Evolutionary conservation across 2,888 invertebrate species (phyloP), one percentile per base, ranked within the genome.

Genomic region (Poecilobothrus nobilitatus): DNA sequence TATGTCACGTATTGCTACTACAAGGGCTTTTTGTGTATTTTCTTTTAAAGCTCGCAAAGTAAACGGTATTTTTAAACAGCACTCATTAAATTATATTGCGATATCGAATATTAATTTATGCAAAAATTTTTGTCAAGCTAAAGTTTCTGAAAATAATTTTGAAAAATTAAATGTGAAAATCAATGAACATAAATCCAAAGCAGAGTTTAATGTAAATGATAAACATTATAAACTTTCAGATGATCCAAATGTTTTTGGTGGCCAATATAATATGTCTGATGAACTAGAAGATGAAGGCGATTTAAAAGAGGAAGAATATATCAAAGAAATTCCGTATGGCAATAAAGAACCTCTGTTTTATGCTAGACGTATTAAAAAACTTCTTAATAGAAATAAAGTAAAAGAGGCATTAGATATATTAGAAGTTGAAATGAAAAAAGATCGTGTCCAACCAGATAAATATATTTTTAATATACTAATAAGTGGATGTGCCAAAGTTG

Each of bases 381-480:
- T 87, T 74, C 76, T 92, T 8, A 77, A 80, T 34, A 84, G 87
- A 68, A 87, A 87, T 61, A 86, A 90, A 77, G 80, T 92, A 6
- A 86, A 88, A 75, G 90, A 91, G 79, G 95, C 95, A 0, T 84
- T 95, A 22, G 87, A 89, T 73, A 86, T 95, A 2, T 79, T 95
- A 66, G 91, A 94, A 77, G 82, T 87, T n/a, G 84, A 85, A 78
- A 90, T 94, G 89, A 86, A 90, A 79, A 85, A 88, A 74, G 94
- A 95, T 78, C 84, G 87, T 74, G 91, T 90, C 0, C 88, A 89
- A 78, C 95, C 95, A 0, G 89, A 87, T 70, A 86, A 84, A 72
- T 92, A 91, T 77, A 89, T 92, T 74, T 96, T 89, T 77, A 91
- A 90, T 77, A 83, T 93, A 68, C 80, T 97, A n/a, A 89, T 97